Conservation (phyloP, 2,888 invertebrate genomes). For the Marronus borbonicus region DNA sequence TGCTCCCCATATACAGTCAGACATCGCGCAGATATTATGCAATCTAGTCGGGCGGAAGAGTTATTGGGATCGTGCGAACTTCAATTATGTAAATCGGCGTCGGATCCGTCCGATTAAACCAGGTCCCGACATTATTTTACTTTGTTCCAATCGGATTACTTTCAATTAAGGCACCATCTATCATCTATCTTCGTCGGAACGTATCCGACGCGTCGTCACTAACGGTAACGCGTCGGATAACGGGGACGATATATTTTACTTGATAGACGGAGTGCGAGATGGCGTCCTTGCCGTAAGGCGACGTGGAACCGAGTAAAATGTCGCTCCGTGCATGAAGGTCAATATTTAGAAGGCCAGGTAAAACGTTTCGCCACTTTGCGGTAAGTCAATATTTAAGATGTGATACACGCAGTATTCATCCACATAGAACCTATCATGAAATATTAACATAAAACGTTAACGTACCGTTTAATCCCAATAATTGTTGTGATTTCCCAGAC, state of each 20-base stretch:
- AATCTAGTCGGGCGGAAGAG: constrained; percentile 27
- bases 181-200: background rate
- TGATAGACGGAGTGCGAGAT: background rate
- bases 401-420: background rate
- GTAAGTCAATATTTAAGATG: no score
- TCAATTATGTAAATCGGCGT: constrained; percentile 44
- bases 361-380: no score
- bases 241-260: background rate
- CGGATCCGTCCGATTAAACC: constrained; percentile 33
- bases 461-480: no score
- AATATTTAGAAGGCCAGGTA: background rate
- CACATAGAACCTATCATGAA: no score
- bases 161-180: constrained; percentile 35
- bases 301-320: background rate
- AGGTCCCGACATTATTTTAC: constrained; percentile 23
- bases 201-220: background rate
- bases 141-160: constrained; percentile 40
- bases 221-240: background rate
- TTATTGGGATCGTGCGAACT: constrained; percentile 32
- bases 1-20: background rate
- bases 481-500: no score
- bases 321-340: background rate
- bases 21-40: constrained; percentile 28
- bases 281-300: constrained; percentile 1
- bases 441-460: no score